Evolutionary conservation across 2,113 vertebrate genomes (phyloP).

Genomic region (Gambusia affinis): DNA sequence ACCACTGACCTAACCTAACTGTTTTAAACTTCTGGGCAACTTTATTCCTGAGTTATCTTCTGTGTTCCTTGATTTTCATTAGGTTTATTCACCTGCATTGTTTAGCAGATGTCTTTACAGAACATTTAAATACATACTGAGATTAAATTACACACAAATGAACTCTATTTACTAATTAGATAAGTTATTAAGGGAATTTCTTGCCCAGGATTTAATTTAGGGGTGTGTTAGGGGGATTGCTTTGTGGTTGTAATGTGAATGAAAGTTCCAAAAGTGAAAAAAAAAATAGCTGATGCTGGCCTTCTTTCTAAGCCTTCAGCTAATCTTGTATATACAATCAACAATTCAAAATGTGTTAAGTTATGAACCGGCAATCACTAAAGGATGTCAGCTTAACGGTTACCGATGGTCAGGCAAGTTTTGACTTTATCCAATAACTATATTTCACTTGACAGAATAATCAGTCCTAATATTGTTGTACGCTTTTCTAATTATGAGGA

Average conservation of each 20-base stretch:
- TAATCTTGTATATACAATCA: not conserved
- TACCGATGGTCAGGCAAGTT: not conserved
- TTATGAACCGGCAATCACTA: not conserved
- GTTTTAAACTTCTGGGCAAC: no score
- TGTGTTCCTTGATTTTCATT: not conserved
- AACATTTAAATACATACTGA: not conserved
- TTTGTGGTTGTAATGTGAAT: not conserved
- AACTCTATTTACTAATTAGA: not conserved
- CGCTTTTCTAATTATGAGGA: not conserved
- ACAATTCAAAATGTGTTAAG: not conserved
- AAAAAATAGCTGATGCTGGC: not conserved
- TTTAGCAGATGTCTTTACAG: not conserved
- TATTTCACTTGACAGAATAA: not conserved
- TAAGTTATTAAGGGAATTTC: not conserved
- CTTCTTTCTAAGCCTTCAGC: not conserved
- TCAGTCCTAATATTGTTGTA: not conserved
- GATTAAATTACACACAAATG: not conserved
- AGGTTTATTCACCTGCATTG: not conserved
- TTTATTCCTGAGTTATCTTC: no score
- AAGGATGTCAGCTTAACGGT: not conserved
- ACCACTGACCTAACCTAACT: not conserved
- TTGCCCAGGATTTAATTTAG: not conserved
- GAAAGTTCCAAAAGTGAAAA: not conserved
- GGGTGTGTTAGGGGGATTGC: not conserved
- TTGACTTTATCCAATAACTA: not conserved